These are phyloP conservation scores for Jaculus jaculus DNA, from an alignment of 2,113 vertebrate species.

Conservation along the genomic window DNA sequence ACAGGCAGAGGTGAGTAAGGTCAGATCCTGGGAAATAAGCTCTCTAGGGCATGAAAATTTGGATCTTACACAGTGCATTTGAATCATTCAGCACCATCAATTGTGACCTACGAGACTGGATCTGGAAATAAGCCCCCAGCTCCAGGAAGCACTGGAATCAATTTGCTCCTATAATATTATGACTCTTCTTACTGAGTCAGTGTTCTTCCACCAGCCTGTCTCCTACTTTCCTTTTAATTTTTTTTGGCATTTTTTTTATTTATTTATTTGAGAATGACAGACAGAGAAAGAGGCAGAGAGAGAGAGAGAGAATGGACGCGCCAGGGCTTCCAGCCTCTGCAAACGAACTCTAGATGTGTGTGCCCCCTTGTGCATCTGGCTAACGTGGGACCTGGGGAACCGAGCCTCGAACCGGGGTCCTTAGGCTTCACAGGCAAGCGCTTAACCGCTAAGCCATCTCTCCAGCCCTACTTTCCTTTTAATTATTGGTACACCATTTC, in stretches of 20 bases:
- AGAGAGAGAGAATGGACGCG: no score
- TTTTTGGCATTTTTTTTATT: no score
- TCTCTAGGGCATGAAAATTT: background rate
- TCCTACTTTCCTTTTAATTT: background rate
- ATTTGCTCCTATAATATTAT: background rate
- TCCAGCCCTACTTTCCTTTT: background rate
- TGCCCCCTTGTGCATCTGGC: no score
- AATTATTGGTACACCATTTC: background rate
- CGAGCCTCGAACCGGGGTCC: no score
- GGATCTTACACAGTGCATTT: conserved; percentile 13
- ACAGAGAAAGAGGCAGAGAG: no score
- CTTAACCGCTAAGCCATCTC: no score
- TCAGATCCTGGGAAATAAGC: background rate
- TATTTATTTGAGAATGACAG: no score
- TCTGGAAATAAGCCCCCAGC: background rate
- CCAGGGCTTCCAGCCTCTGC: no score
- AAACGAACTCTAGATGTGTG: no score
- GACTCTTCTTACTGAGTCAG: background rate
- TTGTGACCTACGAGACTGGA: background rate
- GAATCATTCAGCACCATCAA: background rate
- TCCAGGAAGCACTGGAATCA: conserved; percentile 14
- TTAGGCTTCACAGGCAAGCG: no score
- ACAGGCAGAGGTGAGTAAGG: no score
- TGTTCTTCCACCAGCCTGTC: background rate
- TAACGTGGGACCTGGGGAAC: no score